Evolutionary conservation across 2,797 vertebrate species (phyloP), one percentile per base, ranked within the genome.

Genomic region (Acrossocheilus fasciatus): DNA sequence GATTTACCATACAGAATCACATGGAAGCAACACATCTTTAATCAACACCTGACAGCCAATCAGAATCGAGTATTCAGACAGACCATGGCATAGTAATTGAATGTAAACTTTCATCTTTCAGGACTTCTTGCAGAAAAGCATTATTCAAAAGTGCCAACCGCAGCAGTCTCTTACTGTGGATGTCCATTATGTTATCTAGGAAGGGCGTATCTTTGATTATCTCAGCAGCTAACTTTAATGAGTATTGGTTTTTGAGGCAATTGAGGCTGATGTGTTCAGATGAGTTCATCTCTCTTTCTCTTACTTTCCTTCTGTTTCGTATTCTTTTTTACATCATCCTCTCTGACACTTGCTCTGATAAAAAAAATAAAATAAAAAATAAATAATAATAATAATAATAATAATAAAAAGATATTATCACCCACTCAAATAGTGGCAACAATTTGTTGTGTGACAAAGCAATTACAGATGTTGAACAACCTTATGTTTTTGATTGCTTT

Each of bases 171-270:
- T 69, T 36, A 3, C 3, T 43, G 26, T 72, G 47, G 39, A 23
- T 70, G 66, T 79, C 66, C 66, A 80, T 85, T 72, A 72, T 79
- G 62, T 10, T 76, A 10, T 41, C 5, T 7, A 43, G 17, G 39
- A 70, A 72, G 62, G 34, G 59, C 9, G 45, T 52, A 70, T 64
- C 41, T 62, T 59, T 47, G 36, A 26, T 20, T 59, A 45, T 78
- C 62, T 45, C 75, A 41, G 26, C 50, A 34, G 78, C 15, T 34
- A 68, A 43, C 39, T 39, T 59, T 70, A 80, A 72, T 80, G 36
- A 59, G 14, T 45, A n/a, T 72, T 70, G 62, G 7, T 47, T 79
- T 79, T 34, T 26, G 17, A 84, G 74, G 36, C 62, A 70, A 50
- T n/a, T 34, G n/a, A 68, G 17, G 36, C 59, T 50, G 7, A 43